Evolutionary conservation across 2,113 vertebrate genomes (phyloP).

Genomic region (Bos taurus): ARS-UCD2.0 NC_037340.1:64288501-64289000

Average conservation of each 20-base stretch:
- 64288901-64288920: not conserved
- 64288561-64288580: not conserved
- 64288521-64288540: not conserved
- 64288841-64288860: not conserved
- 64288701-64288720: constrained; percentile 80
- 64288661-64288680: constrained; percentile 57
- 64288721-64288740: constrained; percentile 96
- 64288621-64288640: not conserved
- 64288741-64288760: constrained; percentile 96
- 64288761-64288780: constrained; percentile 94
- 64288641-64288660: not conserved
- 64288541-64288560: not conserved
- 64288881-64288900: not conserved
- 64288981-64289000: not conserved
- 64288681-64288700: constrained; percentile 64
- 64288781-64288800: constrained; percentile 95
- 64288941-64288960: not conserved
- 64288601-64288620: not conserved
- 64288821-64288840: not conserved
- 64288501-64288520: not conserved
- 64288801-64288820: constrained; percentile 94
- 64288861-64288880: not conserved
- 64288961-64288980: not conserved
- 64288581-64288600: not conserved
- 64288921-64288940: not conserved